Base-by-base conservation (phyloP, 2,113 vertebrate genomes). In the Pachypanchax playfairii region DNA sequence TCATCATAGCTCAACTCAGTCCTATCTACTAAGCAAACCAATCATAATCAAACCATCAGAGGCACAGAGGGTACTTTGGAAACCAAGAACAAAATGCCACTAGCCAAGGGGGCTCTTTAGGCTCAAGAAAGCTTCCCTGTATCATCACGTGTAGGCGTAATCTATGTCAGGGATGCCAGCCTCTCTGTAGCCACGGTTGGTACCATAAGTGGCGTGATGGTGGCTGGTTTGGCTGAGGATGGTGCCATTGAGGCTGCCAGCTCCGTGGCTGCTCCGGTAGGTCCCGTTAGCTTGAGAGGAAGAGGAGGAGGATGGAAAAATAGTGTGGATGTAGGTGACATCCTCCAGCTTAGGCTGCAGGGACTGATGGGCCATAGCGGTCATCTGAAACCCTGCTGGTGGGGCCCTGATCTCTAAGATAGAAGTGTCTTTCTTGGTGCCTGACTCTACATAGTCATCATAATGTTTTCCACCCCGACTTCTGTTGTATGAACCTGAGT, bases 371-470 rank as follows among this genome's bases (percentile, higher is more conserved):
- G 95, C 93, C 91, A 94, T 87, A 44, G 95, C 92, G 43, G 94
- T 92, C 94, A 96, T 97, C 82, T 96, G 95, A 61, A 97, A 92
- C 49, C 95, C 94, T 49, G 86, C 71, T 0, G 87, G 86, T 0
- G 94, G 94, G 24, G 94, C 93, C 12, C 94, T 91, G 73, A 96
- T 95, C 65, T 97, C 95, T 85, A 97, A 88, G 73, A 97, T 96
- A 58, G 95, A 96, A 70, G 93, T 96, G 79, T 97, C 95, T 87
- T 97, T 97, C 90, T 96, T 97, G 73, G 95, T 97, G 54, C 95
- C 95, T 0, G 95, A 95, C 79, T 97, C 95, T 62, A 96, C 86
- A 47, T 96, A 96, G 87, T 95, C 94, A 10, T 95, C 95, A 26
- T 94, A 94, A 74, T 92, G 93, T 75, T 95, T 93, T 48, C 85